phyloP scores from a whole-genome alignment of 2,888 invertebrate species.

The Lepidonotus clava region DNA sequence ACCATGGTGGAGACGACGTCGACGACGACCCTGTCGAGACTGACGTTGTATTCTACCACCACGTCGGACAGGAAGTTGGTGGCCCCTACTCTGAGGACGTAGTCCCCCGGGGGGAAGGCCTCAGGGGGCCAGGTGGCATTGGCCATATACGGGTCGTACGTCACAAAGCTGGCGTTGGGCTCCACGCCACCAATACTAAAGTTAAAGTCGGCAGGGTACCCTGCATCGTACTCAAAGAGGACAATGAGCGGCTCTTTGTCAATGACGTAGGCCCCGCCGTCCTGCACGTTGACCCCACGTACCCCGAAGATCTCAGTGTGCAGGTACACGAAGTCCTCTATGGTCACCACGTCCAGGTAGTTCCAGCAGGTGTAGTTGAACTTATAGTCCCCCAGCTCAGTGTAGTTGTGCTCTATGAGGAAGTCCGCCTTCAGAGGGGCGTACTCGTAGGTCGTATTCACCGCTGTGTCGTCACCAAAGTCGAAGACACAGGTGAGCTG shows the following conservation, averaged over 20 bases:
- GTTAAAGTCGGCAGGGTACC: background rate
- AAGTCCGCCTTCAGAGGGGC: background rate
- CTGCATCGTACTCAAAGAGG: background rate
- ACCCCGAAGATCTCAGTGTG: background rate
- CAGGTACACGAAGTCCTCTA: background rate
- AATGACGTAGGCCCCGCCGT: background rate
- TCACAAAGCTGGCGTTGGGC: background rate
- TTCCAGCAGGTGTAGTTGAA: slow-evolving; percentile 6
- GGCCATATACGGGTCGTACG: background rate
- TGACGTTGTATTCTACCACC: background rate
- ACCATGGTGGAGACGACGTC: background rate
- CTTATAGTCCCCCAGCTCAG: background rate
- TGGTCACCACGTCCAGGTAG: background rate
- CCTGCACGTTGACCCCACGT: background rate
- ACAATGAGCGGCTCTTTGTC: background rate
- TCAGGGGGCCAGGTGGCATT: background rate
- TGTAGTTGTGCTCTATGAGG: background rate
- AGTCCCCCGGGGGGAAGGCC: background rate
- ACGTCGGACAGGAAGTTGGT: background rate
- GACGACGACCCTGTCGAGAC: background rate
- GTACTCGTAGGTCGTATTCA: background rate
- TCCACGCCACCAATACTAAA: background rate
- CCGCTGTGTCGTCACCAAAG: background rate
- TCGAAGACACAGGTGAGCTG: background rate
- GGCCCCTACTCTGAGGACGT: background rate